Evolutionary conservation across 2,888 invertebrate species (phyloP), one percentile per base, ranked within the genome.

Genomic region (Malthinus flaveolus): DNA sequence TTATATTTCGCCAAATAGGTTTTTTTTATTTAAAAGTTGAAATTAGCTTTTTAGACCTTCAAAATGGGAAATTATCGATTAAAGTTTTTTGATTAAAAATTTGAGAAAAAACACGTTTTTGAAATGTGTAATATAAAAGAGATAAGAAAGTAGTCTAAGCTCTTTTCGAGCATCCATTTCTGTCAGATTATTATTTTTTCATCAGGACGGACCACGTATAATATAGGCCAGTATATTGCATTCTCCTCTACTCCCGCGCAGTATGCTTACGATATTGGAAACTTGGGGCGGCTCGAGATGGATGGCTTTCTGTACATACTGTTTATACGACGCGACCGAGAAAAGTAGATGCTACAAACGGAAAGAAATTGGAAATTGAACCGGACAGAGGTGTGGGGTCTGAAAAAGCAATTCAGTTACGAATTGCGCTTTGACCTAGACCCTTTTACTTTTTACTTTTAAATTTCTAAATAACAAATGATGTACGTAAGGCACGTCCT

Each of bases 301-400:
- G 75, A 75, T 75, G 74, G 74, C 74, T 75, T 70, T 73, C 71
- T 71, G 73, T 73, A 71, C 70, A 73, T 73, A 72, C 73, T 74
- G 74, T 75, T 74, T 75, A 75, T 75, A 73, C 74, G 73, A 66
- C 60, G 66, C 64, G 64, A 65, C 64, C 64, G 63, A 66, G 68
- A 65, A 68, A 67, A 65, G 66, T 67, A 66, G 68, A 66, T 67
- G 67, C 65, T 65, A 63, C 67, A 42, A 65, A 66, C 63, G 62
- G 59, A 63, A 67, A 61, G 61, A 61, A 61, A 61, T 61, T 61
- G 61, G 61, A 61, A 61, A 61, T 61, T 61, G 60, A 61, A 61
- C 61, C 65, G 65, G 63, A 63, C 64, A 61, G 60, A 63, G 66
- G 67, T 67, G 71, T 68, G 69, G 69, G 69, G 64, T 65, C 66